Conservation (phyloP, 1,140 invertebrate genomes). For the Leptinotarsa defecta region DNA sequence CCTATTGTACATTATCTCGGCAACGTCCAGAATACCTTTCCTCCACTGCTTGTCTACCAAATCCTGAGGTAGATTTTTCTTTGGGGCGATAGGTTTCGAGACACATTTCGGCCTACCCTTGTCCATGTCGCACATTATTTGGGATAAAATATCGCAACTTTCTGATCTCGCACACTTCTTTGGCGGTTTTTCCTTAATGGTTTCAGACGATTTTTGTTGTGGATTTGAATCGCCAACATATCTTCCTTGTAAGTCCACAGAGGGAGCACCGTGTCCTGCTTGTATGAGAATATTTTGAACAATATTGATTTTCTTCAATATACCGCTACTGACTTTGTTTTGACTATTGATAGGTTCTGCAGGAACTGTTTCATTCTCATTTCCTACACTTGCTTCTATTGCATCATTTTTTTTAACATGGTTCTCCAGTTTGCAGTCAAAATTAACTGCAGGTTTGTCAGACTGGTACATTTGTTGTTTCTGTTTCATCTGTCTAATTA, state of each 20-base stretch:
- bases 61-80: constrained; percentile 3
- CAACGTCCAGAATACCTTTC: constrained; percentile 12
- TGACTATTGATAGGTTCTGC: neutral
- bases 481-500: constrained; percentile 15
- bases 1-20: constrained; percentile 9
- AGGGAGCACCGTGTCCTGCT: neutral
- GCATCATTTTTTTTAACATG: neutral
- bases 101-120: constrained; percentile 1
- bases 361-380: neutral
- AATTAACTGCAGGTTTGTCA: no score
- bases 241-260: neutral
- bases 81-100: neutral
- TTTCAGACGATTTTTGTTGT: no score
- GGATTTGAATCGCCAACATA: no score
- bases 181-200: no score
- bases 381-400: neutral
- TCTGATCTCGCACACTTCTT: neutral
- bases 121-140: constrained; percentile 23
- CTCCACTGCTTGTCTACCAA: constrained; percentile 21
- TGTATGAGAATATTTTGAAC: constrained; percentile 24
- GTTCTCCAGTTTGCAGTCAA: no score
- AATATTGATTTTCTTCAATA: constrained; percentile 16
- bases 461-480: constrained; percentile 11
- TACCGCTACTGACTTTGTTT: neutral
- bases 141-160: constrained; percentile 21